Evolutionary conservation across 2,113 vertebrate species (phyloP), one percentile per base, ranked within the genome.

Genomic region (Anguilla rostrata): DNA sequence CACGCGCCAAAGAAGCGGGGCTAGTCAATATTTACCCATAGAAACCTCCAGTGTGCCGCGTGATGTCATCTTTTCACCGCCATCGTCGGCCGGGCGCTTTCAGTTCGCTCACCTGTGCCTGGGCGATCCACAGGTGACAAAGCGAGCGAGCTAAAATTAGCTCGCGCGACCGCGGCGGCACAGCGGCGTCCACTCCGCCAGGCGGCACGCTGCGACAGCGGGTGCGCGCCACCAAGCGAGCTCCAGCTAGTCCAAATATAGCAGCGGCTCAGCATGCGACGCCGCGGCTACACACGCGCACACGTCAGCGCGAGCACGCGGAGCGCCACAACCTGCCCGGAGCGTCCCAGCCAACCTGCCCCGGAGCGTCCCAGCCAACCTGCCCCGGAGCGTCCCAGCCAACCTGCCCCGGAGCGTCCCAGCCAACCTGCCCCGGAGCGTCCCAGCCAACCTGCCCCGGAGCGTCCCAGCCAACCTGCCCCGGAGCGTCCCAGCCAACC

Each of bases 21-120:
- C 3, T 29, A 26, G 84, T 85, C 46, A 85, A 79, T 85, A 80
- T 80, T 80, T 85, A 49, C 78, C 5, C 16, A 85, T 15, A 85
- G 18, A 41, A 20, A 43, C 46, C 5, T 82, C n/a, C 15, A 43
- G 26, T 26, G 20, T 41, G 22, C 29, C 12, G 53, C 26, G 9
- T 60, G 20, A 81, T 7, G 49, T 85, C 75, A 60, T 39, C 22
- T n/a, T 20, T 39, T 39, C 43, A 60, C 56, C 4, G 39, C 53
- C 18, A 53, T 53, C 14, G 57, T 83, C 20, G 0, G 60, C 60
- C 22, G 3, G 60, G 18, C 22, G 5, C 3, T 66, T 26, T 66
- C 60, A 66, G 8, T 6, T 22, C 60, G 26, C 71, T 75, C 71
- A 75, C 71, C 71, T 75, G n/a, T 26, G 20, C 22, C 4, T 0